These are phyloP conservation scores for Napeogenes inachia DNA, from an alignment of 2,888 invertebrate genomes.

Conservation along the genomic window DNA sequence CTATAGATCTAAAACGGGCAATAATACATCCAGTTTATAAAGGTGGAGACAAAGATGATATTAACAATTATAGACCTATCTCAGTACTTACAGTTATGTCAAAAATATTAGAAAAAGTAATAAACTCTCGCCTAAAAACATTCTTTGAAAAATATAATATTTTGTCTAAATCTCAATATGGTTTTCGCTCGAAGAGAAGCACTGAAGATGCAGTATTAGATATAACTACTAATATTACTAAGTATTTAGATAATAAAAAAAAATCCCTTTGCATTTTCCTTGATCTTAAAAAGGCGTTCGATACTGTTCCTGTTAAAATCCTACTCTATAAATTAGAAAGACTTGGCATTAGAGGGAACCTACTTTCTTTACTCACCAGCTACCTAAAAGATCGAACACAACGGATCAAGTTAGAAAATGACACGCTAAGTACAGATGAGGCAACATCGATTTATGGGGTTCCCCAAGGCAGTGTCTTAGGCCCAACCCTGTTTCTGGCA, in stretches of 20 bases:
- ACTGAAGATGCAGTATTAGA: conserved; percentile 19
- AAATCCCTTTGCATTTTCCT: conserved; percentile 17
- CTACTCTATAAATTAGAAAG: background rate
- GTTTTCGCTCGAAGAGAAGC: conserved; percentile 21
- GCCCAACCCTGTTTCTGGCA: too few species aligned
- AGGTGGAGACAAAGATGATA: too few species aligned
- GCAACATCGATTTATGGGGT: too few species aligned
- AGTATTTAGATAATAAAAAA: conserved; percentile 11
- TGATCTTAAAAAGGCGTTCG: conserved; percentile 25
- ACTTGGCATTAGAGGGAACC: too few species aligned
- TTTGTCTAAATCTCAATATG: conserved; percentile 21
- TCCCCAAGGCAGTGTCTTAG: too few species aligned
- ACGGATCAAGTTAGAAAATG: too few species aligned
- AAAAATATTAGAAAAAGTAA: conserved; percentile 8
- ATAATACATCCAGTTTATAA: too few species aligned
- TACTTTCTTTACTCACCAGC: too few species aligned
- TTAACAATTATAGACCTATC: conserved; percentile 10
- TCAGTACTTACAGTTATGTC: conserved; percentile 8
- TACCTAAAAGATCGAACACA: too few species aligned
- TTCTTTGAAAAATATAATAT: conserved; percentile 20
- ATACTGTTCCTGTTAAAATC: conserved; percentile 11
- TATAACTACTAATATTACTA: conserved; percentile 12
- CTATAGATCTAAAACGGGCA: too few species aligned
- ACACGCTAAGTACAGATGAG: too few species aligned
- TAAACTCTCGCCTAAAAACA: conserved; percentile 7